A percentile compares a stretch with the other conserved stretches of the same genome.
Evolutionary conservation across 2,113 vertebrate species (phyloP).

Genomic region (Cyphomyrus plagiostoma): DNA sequence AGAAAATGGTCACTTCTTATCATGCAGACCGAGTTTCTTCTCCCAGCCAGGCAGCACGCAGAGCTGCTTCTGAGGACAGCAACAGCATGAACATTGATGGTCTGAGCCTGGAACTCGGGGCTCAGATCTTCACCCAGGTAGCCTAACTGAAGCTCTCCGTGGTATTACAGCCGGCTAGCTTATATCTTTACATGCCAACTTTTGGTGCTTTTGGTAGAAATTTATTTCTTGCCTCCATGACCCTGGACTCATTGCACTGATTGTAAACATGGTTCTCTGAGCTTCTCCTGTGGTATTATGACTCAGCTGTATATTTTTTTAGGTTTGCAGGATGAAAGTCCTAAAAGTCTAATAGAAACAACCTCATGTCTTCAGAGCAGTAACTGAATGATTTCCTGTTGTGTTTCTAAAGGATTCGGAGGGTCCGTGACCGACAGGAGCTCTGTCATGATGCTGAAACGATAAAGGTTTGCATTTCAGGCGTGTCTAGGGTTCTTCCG

Average conservation of each 20-base stretch:
- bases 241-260: not conserved
- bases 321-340: not conserved
- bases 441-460: not conserved
- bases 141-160: not conserved
- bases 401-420: not conserved
- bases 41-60: not conserved
- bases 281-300: not conserved
- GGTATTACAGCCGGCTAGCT: no score
- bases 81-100: not conserved
- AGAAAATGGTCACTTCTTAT: not conserved
- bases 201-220: not conserved
- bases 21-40: not conserved
- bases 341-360: not conserved
- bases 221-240: not conserved
- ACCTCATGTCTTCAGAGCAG: not conserved
- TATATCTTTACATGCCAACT: not conserved
- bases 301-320: not conserved
- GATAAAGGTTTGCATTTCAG: slow-evolving; percentile 26
- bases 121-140: not conserved
- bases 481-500: slow-evolving; percentile 33
- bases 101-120: not conserved
- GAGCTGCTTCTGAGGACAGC: not conserved
- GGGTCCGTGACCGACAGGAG: not conserved
- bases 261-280: not conserved
- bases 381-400: not conserved